Percentiles rank a stretch among this genome's conserved stretches.
Evolutionary conservation across 2,797 vertebrate genomes (phyloP).

Genomic region (Gallinago solitaria): DNA sequence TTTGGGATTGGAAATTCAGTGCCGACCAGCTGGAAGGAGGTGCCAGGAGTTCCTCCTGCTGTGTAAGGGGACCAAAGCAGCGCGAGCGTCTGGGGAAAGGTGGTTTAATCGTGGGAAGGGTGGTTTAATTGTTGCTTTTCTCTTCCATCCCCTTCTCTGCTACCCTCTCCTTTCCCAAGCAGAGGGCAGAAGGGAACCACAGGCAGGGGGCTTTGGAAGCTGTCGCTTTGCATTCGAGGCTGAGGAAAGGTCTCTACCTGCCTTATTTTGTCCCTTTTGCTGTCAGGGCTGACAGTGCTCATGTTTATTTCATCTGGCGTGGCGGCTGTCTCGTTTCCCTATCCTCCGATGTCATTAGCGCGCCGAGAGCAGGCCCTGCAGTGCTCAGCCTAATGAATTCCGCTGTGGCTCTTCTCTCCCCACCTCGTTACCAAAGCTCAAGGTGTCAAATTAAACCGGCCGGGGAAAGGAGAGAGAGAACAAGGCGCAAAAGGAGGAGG

Average conservation of each 20-base stretch:
- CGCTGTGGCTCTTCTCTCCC: constrained; percentile 86
- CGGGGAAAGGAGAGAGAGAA: constrained; percentile 79
- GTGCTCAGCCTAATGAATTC: constrained; percentile 94
- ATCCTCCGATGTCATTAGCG: constrained; percentile 95
- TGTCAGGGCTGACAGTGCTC: constrained; percentile 88
- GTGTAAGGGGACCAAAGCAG: constrained; percentile 47
- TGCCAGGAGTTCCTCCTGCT: not conserved
- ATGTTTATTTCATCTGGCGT: constrained; percentile 97
- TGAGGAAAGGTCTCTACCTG: constrained; percentile 81
- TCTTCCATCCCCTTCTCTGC: not conserved
- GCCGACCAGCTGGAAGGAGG: not conserved
- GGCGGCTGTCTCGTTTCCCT: constrained; percentile 90
- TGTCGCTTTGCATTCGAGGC: constrained; percentile 74
- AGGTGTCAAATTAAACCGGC: constrained; percentile 94
- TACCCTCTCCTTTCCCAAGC: not conserved
- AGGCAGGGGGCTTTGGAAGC: constrained; percentile 59
- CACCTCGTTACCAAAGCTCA: constrained; percentile 90
- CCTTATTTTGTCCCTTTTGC: constrained; percentile 80
- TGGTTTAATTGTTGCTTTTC: constrained; percentile 37
- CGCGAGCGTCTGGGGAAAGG: not conserved
- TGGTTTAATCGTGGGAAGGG: constrained; percentile 28
- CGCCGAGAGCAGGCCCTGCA: constrained; percentile 86
- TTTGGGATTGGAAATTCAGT: rapidly evolving
- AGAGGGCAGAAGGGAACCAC: not conserved
- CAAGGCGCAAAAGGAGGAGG: not conserved